Percentiles rank a stretch among this genome's conserved stretches.
Evolutionary conservation across 2,797 vertebrate genomes (phyloP).

Genomic region (Pangasius macronema): DNA sequence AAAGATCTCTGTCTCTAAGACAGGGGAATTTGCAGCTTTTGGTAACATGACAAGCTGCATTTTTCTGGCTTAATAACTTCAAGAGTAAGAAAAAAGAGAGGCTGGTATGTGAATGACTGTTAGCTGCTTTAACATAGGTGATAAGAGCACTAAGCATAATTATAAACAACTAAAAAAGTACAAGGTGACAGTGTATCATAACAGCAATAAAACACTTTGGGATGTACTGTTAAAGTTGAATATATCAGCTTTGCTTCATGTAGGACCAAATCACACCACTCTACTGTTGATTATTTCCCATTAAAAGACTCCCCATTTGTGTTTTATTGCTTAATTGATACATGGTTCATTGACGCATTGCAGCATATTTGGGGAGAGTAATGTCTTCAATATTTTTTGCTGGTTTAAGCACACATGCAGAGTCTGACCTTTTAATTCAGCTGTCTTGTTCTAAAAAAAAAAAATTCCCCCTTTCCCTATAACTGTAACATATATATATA

Average conservation of each 20-base stretch:
- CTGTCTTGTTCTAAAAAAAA: background rate
- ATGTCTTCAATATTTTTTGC: background rate
- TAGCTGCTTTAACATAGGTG: too few relatives aligned
- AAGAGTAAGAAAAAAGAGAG: background rate
- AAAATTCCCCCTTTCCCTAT: background rate
- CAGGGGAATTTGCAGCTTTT: too few relatives aligned
- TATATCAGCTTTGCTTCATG: background rate
- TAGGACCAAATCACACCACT: background rate
- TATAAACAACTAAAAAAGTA: background rate
- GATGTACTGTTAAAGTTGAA: too few relatives aligned
- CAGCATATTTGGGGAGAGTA: background rate
- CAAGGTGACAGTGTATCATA: background rate
- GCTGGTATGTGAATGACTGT: too few relatives aligned
- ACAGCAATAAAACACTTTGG: background rate
- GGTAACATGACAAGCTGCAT: too few relatives aligned
- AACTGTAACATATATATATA: background rate
- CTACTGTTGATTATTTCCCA: background rate
- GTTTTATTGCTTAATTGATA: background rate
- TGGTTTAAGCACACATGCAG: background rate
- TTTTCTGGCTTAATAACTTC: background rate
- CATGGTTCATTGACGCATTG: background rate
- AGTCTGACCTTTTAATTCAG: background rate
- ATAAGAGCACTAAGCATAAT: too few relatives aligned
- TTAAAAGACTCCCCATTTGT: background rate
- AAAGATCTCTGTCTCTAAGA: too few relatives aligned